Base-by-base conservation (phyloP, 2,113 vertebrate species). In the Sylvia atricapilla region DNA sequence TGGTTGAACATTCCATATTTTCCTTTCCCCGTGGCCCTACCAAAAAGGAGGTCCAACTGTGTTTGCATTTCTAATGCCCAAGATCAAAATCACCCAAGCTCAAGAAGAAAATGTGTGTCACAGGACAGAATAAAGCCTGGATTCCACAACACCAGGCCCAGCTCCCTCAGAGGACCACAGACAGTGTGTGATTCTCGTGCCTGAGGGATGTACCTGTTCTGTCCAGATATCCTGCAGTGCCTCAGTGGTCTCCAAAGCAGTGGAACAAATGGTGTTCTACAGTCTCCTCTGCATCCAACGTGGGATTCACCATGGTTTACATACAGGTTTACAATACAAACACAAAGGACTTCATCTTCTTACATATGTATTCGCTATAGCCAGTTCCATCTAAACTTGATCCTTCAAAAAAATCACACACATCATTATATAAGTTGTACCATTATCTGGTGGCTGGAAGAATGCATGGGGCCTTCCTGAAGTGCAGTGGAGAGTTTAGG, bases 1-100 rank as follows among this genome's bases (percentile, higher is more conserved):
- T 89, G 16, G 7, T 11, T 63, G 39, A 78, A 63, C 50, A 63
- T 16, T 77, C 33, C 41, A 1, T 62, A 43, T 39, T 81, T 55
- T 13, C 14, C 6, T 68, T 56, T 56, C 7, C 5, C 2, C 4
- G 4, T 7, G n/a, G 3, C 6, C 9, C 8, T 14, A 19, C 8
- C 31, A 53, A 92, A 92, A 63, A 39, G 24, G n/a, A 77, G 5
- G 5, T 79, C 8, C 24, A 73, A 58, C 6, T 58, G 6, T 33
- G 11, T 73, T 90, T 76, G 9, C 1, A 43, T 66, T 81, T 85
- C 28, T 37, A 85, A 33, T 33, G 14, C 12, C 43, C 16, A 73
- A 76, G 49, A 58, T n/a, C 24, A 78, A 81, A 82, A 33, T 39
- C 63, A 6, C 10, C 60, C 25, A 55, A 30, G 35, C 17, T 56